Evolutionary conservation across 2,113 vertebrate genomes (phyloP).

Genomic region (Oreochromis spilurus): DNA sequence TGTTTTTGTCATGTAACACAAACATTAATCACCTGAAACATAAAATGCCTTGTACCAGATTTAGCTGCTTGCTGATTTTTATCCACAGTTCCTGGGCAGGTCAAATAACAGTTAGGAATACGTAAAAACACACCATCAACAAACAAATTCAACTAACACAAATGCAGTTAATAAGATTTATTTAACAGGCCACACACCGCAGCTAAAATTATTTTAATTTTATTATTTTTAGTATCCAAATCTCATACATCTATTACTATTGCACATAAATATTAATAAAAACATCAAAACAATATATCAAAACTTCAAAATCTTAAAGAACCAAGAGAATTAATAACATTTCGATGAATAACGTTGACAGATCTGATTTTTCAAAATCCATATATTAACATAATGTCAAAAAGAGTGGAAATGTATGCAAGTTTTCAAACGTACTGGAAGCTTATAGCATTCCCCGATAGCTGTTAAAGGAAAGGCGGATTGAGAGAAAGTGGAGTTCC

Average conservation of each 20-base stretch:
- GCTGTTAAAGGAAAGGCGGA: neutral
- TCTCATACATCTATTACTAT: neutral
- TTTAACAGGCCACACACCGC: neutral
- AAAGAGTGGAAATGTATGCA: neutral
- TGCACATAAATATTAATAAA: neutral
- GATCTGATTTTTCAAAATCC: neutral
- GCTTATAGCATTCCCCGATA: neutral
- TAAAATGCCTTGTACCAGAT: neutral
- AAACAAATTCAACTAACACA: neutral
- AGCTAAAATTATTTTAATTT: neutral
- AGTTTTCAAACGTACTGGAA: neutral
- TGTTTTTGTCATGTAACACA: neutral
- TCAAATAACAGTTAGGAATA: neutral
- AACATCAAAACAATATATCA: neutral
- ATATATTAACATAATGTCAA: neutral
- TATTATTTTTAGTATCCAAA: neutral
- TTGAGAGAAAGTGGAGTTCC: neutral
- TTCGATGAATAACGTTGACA: neutral
- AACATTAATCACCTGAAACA: neutral
- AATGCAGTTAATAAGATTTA: neutral
- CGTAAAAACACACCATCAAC: neutral
- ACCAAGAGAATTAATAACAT: neutral
- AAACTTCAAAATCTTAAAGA: neutral
- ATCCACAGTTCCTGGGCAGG: neutral
- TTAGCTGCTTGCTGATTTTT: neutral